Conservation (phyloP, 1,140 invertebrate genomes). For the Hyposmocoma kahamanoa region DNA sequence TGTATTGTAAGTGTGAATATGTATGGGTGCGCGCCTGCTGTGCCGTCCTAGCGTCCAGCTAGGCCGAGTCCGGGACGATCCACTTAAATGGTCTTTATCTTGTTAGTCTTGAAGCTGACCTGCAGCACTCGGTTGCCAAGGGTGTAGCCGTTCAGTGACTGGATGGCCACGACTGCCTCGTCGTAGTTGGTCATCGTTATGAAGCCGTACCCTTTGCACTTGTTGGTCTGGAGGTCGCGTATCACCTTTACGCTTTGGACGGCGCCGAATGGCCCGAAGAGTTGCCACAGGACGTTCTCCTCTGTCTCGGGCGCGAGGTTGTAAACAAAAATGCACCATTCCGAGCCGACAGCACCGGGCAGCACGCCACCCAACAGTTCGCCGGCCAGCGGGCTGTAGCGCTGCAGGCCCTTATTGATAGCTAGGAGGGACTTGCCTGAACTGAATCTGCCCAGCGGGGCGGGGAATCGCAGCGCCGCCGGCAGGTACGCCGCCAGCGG, state of each 20-base stretch:
- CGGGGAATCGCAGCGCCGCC: conserved; percentile 78
- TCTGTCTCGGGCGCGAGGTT: conserved; percentile 98
- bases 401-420: conserved; percentile 78
- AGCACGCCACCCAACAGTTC: conserved; percentile 85
- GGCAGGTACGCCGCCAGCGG: conserved; percentile 94
- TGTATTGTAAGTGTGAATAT: conserved; percentile 27
- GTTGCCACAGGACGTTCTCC: conserved; percentile 98
- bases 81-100: conserved; percentile 90
- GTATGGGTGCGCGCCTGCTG: conserved; percentile 67
- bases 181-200: conserved; percentile 99
- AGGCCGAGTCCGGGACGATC: conserved; percentile 47
- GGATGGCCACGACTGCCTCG: conserved; percentile 97
- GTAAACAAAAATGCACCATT: conserved; percentile 99
- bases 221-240: conserved; percentile 97
- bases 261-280: conserved; percentile 99
- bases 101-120: conserved; percentile 98
- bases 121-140: conserved; percentile 97
- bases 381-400: conserved; percentile 96
- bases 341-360: conserved; percentile 76
- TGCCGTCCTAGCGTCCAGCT: conserved; percentile 68
- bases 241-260: conserved; percentile 99
- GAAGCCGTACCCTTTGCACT: conserved; percentile 99
- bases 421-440: conserved; percentile 76
- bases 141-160: conserved; percentile 97
- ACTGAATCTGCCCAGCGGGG: conserved; percentile 82